Conservation (phyloP, 2,888 invertebrate genomes). For the Copidosoma aretas region DNA sequence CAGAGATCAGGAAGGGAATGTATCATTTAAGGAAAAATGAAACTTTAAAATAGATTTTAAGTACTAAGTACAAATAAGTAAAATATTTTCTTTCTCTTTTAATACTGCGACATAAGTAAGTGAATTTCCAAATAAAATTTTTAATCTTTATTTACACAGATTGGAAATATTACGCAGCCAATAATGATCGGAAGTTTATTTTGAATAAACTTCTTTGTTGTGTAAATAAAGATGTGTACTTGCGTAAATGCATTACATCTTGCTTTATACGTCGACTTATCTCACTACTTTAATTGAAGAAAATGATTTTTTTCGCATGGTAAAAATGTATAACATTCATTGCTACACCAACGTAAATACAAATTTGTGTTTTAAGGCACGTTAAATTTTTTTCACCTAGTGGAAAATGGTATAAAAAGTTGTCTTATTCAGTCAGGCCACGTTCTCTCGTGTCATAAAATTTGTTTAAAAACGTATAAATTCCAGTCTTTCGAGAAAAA, state of each 20-base stretch:
- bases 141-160: slow-evolving; percentile 35
- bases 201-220: slow-evolving; percentile 22
- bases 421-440: slow-evolving; percentile 21
- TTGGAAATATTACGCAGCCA: slow-evolving; percentile 29
- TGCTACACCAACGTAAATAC: slow-evolving; percentile 40
- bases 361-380: slow-evolving; percentile 39
- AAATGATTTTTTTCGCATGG: slow-evolving; percentile 36
- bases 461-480: slow-evolving; percentile 26
- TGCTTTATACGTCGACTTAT: slow-evolving; percentile 38
- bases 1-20: slow-evolving; percentile 39
- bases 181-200: slow-evolving; percentile 27
- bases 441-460: slow-evolving; percentile 25
- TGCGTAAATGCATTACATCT: slow-evolving; percentile 30
- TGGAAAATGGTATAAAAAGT: slow-evolving; percentile 16
- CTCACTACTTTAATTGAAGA: slow-evolving; percentile 37
- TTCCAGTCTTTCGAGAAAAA: slow-evolving; percentile 36
- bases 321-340: slow-evolving; percentile 40
- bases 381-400: slow-evolving; percentile 29
- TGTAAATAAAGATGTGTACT: slow-evolving; percentile 25
- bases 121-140: slow-evolving; percentile 22
- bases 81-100: slow-evolving; percentile 16
- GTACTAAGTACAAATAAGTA: slow-evolving; percentile 24
- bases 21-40: slow-evolving; percentile 23
- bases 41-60: slow-evolving; percentile 21
- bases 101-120: slow-evolving; percentile 32